phyloP scores from a whole-genome alignment of 2,797 vertebrate species.

The Phrynocephalus vlangalii region DNA sequence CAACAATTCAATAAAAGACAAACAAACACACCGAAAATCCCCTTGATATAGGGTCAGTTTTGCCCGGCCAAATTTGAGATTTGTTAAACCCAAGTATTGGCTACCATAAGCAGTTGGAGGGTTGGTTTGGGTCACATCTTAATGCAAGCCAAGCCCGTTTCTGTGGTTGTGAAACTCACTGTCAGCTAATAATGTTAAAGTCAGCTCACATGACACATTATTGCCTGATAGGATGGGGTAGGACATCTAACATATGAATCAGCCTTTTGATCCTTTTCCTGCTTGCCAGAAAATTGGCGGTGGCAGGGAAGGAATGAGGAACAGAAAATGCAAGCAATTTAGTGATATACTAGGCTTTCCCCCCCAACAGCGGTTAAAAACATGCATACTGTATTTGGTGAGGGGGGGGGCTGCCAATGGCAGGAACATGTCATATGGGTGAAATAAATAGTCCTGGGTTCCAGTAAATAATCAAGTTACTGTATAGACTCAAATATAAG shows the following conservation, averaged over 20 bases:
- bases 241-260: constrained; percentile 8
- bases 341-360: neutral
- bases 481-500: too few relatives aligned
- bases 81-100: neutral
- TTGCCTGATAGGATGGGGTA: neutral
- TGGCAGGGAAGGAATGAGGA: neutral
- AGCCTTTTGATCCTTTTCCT: neutral
- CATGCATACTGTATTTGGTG: neutral
- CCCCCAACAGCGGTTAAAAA: too few relatives aligned
- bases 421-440: too few relatives aligned
- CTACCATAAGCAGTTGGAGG: neutral
- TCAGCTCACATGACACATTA: neutral
- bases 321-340: neutral
- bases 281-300: neutral
- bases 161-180: neutral
- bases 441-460: neutral
- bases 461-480: too few relatives aligned
- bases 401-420: neutral
- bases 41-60: neutral
- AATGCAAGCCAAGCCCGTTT: neutral
- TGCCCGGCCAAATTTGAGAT: neutral
- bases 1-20: too few relatives aligned
- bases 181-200: neutral
- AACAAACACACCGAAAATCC: too few relatives aligned
- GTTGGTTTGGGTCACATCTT: neutral